phyloP scores from a whole-genome alignment of 2,797 vertebrate species.

The Parauchenoglanis ngamensis region DNA sequence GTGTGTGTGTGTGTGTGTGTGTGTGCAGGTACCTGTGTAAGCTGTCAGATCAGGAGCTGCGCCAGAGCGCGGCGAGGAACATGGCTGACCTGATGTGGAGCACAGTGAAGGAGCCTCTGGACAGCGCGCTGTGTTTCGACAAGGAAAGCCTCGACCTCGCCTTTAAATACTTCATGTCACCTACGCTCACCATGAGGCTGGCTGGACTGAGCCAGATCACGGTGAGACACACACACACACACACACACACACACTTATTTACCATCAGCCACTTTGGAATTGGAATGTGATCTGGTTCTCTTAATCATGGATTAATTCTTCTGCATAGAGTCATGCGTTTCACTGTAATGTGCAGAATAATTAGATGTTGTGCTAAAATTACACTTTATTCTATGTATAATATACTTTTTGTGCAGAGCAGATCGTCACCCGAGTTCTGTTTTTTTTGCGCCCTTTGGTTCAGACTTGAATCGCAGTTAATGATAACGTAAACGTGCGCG shows the following conservation, averaged over 20 bases:
- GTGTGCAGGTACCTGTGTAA: constrained; percentile 93
- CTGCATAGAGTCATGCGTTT: neutral
- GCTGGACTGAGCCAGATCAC: constrained; percentile 98
- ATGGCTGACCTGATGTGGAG: constrained; percentile 99
- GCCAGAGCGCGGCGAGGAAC: constrained; percentile 94
- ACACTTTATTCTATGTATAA: neutral
- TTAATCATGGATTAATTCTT: neutral
- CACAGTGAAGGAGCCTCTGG: constrained; percentile 97
- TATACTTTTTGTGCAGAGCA: neutral
- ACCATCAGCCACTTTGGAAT: neutral
- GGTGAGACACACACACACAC: constrained; percentile 71
- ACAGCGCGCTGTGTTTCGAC: constrained; percentile 96
- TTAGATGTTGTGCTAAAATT: neutral
- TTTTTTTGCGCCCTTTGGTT: neutral
- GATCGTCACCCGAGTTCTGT: neutral
- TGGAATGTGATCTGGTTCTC: neutral
- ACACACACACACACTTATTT: neutral
- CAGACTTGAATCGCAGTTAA: neutral
- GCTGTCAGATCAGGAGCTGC: constrained; percentile 95
- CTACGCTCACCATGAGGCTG: constrained; percentile 97
- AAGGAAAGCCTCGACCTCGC: constrained; percentile 98
- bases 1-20: neutral
- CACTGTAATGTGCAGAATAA: neutral
- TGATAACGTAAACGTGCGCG: neutral
- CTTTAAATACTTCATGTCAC: constrained; percentile 99